These are phyloP conservation scores for Aleiodes leptofemur DNA, from an alignment of 2,888 invertebrate genomes.

Conservation along the genomic window DNA sequence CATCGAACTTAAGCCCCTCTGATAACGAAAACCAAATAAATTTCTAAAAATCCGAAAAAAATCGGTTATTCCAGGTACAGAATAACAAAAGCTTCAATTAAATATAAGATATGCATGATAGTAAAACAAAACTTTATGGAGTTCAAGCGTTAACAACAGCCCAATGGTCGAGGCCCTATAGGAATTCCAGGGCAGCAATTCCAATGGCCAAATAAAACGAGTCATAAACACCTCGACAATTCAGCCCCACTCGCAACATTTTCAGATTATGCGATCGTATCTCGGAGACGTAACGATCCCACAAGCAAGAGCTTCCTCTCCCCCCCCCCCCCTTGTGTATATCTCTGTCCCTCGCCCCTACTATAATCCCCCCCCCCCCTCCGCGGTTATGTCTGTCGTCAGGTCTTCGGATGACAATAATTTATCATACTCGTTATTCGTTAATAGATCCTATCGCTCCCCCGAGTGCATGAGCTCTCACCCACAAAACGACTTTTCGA, in stretches of 20 bases:
- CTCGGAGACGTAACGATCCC: conserved; percentile 42
- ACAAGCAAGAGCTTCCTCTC: conserved; percentile 16
- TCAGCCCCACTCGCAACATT: conserved; percentile 42
- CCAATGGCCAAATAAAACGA: conserved; percentile 47
- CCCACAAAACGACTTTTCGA: too few relatives aligned
- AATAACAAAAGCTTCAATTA: conserved; percentile 6
- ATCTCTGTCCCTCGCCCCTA: neutral
- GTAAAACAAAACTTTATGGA: conserved; percentile 3
- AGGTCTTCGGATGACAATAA: neutral
- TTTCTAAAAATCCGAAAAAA: too few relatives aligned
- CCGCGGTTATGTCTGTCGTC: conserved; percentile 1
- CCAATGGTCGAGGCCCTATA: neutral
- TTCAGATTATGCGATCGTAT: conserved; percentile 49
- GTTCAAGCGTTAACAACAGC: conserved; percentile 21
- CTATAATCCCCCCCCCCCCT: neutral
- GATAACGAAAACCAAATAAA: too few relatives aligned
- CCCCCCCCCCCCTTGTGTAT: neutral
- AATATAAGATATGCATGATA: conserved; percentile 23
- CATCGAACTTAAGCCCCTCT: too few relatives aligned
- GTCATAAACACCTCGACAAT: conserved; percentile 50
- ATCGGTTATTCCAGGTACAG: too few relatives aligned
- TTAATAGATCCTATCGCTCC: neutral
- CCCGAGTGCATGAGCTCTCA: too few relatives aligned
- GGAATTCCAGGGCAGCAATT: conserved; percentile 44
- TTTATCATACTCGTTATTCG: conserved; percentile 11